Evolutionary conservation across 2,113 vertebrate species (phyloP).

Genomic region (Diadophis punctatus): DNA sequence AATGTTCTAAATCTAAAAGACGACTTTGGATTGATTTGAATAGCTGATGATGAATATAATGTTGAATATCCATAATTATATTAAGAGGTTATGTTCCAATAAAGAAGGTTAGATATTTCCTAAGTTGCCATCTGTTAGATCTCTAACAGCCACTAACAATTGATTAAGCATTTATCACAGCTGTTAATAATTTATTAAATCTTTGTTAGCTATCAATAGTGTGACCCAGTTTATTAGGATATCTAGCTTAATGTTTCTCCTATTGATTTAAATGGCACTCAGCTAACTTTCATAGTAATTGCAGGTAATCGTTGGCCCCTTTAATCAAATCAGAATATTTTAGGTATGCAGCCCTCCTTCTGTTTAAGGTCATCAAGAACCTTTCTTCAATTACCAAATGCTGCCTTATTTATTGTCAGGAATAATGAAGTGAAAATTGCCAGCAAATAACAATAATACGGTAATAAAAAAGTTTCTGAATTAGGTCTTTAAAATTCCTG

Average conservation of each 20-base stretch:
- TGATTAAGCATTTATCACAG: background rate
- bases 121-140: background rate
- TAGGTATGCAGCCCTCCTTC: background rate
- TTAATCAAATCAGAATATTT: background rate
- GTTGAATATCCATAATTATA: background rate
- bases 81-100: background rate
- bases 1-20: background rate
- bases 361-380: background rate
- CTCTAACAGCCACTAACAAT: background rate
- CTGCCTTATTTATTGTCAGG: background rate
- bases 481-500: background rate
- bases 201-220: background rate
- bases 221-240: background rate
- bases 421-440: background rate
- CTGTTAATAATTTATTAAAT: constrained; percentile 17
- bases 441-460: background rate
- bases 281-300: background rate
- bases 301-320: background rate
- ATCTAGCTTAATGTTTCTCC: constrained; percentile 2
- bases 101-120: background rate
- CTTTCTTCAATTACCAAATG: background rate
- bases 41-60: background rate
- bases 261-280: background rate
- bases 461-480: background rate
- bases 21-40: background rate